These are phyloP conservation scores for Trichopria drosophilae DNA, from an alignment of 2,888 invertebrate species.

Conservation along the genomic window DNA sequence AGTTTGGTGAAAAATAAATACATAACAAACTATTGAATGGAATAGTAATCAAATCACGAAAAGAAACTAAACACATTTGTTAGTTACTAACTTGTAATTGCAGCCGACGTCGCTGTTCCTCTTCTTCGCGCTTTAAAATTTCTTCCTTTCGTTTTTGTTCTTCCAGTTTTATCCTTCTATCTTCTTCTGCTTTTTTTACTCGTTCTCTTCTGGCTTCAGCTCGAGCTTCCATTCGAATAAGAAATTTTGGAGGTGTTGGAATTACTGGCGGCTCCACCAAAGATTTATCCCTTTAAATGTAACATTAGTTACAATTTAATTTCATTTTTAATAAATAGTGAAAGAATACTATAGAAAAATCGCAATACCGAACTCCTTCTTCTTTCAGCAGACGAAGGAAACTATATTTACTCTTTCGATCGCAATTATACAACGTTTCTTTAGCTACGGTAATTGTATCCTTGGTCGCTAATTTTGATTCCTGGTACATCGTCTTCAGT, in stretches of 20 bases:
- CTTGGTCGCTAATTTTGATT: conserved; percentile 57
- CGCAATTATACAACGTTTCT: conserved; percentile 62
- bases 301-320: conserved; percentile 56
- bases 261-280: conserved; percentile 36
- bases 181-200: conserved; percentile 53
- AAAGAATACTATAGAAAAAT: not conserved
- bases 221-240: conserved; percentile 74
- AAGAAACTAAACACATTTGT: too few relatives aligned
- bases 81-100: conserved; percentile 52
- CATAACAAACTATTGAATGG: too few relatives aligned
- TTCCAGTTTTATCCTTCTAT: conserved; percentile 53
- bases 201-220: conserved; percentile 66
- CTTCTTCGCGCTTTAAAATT: conserved; percentile 54
- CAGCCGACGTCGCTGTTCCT: conserved; percentile 54
- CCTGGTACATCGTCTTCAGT: conserved; percentile 69
- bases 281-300: conserved; percentile 39
- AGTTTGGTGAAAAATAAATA: too few relatives aligned
- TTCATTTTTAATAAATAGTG: conserved; percentile 3
- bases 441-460: conserved; percentile 64
- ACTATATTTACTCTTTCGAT: conserved; percentile 43
- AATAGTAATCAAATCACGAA: too few relatives aligned
- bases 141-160: conserved; percentile 56
- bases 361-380: conserved; percentile 38
- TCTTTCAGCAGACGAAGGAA: conserved; percentile 49
- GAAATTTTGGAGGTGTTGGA: conserved; percentile 64